These are phyloP conservation scores for Ridgeia piscesae DNA, from an alignment of 1,140 invertebrate genomes.

Conservation along the genomic window DNA sequence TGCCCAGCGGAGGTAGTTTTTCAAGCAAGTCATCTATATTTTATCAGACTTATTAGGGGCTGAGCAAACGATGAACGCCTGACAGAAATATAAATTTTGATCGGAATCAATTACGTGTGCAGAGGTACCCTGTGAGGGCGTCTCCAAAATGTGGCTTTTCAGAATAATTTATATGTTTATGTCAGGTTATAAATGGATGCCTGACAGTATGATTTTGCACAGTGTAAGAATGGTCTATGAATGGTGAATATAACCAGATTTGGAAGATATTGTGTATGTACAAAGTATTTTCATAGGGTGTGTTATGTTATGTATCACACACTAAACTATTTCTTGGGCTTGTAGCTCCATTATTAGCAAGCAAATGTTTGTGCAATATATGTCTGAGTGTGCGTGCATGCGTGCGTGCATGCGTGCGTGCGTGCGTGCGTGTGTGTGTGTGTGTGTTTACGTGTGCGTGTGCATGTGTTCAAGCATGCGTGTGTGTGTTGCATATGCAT, in stretches of 20 bases:
- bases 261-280: not conserved
- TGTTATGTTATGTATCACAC: no score
- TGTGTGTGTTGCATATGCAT: not conserved
- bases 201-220: not conserved
- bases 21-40: not conserved
- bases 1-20: not conserved
- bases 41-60: not conserved
- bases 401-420: not conserved
- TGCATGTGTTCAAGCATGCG: not conserved
- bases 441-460: not conserved
- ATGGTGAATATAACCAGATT: not conserved
- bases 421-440: not conserved
- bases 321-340: no score
- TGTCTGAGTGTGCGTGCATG: no score
- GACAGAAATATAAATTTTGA: not conserved
- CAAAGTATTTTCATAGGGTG: no score
- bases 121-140: not conserved
- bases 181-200: not conserved
- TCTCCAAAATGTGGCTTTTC: not conserved
- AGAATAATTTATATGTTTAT: not conserved
- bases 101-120: not conserved
- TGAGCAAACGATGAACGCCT: not conserved
- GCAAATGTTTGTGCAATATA: no score
- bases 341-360: no score
- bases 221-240: not conserved